Conservation (phyloP, 2,888 invertebrate genomes). For the Teinopalpus imperialis region DNA sequence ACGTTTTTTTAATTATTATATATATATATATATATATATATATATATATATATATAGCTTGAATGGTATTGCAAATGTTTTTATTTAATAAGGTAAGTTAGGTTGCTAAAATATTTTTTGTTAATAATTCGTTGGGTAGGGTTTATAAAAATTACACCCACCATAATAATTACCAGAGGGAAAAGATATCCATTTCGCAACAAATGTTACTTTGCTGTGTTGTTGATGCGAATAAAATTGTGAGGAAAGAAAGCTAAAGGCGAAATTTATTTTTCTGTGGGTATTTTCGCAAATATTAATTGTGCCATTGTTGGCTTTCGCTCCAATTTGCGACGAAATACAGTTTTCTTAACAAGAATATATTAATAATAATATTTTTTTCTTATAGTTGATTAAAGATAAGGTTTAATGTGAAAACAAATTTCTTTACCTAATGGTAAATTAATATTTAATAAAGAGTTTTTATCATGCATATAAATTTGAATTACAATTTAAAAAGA, state of each 20-base stretch:
- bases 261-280: slow-evolving; percentile 10
- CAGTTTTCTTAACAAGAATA: slow-evolving; percentile 2
- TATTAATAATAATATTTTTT: neutral
- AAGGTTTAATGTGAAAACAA: neutral
- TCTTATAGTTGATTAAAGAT: slow-evolving; percentile 5
- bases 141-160: slow-evolving; percentile 4
- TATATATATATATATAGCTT: too few relatives aligned
- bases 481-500: slow-evolving; percentile 47
- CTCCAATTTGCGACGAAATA: slow-evolving; percentile 7
- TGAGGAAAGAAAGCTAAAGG: slow-evolving; percentile 15
- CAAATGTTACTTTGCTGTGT: slow-evolving; percentile 18
- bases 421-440: too few relatives aligned
- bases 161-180: neutral
- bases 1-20: too few relatives aligned
- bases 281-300: slow-evolving; percentile 16
- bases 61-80: too few relatives aligned
- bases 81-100: too few relatives aligned
- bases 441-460: slow-evolving; percentile 8
- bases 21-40: too few relatives aligned
- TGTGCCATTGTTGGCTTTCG: slow-evolving; percentile 9
- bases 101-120: too few relatives aligned
- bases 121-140: too few relatives aligned
- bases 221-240: slow-evolving; percentile 22
- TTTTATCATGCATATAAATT: slow-evolving; percentile 36
- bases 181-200: slow-evolving; percentile 4